These are phyloP conservation scores for Ypsolopha scabrella DNA, from an alignment of 2,888 invertebrate genomes.

Conservation along the genomic window DNA sequence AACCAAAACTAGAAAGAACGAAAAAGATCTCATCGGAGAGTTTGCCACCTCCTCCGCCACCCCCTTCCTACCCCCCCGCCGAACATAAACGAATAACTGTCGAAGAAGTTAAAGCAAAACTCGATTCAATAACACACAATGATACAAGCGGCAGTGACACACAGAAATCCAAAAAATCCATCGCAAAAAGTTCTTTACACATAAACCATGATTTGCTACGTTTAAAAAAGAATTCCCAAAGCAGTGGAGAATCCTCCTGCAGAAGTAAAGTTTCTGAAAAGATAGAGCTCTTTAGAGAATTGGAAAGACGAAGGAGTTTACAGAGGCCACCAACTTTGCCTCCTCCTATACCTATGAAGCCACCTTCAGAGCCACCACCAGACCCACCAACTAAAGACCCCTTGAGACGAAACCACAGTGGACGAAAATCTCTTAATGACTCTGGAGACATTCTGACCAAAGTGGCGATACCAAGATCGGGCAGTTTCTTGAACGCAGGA, in stretches of 20 bases:
- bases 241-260: constrained; percentile 53
- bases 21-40: constrained; percentile 70
- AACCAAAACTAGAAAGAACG: constrained; percentile 61
- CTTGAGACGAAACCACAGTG: constrained; percentile 56
- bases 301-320: constrained; percentile 56
- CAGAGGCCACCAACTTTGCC: constrained; percentile 61
- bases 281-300: constrained; percentile 58
- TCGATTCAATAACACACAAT: constrained; percentile 56
- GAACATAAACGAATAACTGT: constrained; percentile 58
- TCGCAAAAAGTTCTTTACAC: constrained; percentile 25
- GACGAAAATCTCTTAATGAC: constrained; percentile 61
- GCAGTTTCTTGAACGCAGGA: constrained; percentile 87
- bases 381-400: constrained; percentile 41
- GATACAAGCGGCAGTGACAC: constrained; percentile 62
- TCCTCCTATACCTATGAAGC: constrained; percentile 58
- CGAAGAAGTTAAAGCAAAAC: constrained; percentile 70
- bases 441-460: constrained; percentile 87
- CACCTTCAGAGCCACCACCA: constrained; percentile 28
- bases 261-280: constrained; percentile 65
- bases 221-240: constrained; percentile 24
- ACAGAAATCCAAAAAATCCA: constrained; percentile 63
- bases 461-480: constrained; percentile 87
- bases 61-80: constrained; percentile 36
- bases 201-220: constrained; percentile 7
- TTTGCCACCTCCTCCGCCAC: constrained; percentile 65